phyloP scores from a whole-genome alignment of 2,888 invertebrate genomes.

The Aporophyla nigra region DNA sequence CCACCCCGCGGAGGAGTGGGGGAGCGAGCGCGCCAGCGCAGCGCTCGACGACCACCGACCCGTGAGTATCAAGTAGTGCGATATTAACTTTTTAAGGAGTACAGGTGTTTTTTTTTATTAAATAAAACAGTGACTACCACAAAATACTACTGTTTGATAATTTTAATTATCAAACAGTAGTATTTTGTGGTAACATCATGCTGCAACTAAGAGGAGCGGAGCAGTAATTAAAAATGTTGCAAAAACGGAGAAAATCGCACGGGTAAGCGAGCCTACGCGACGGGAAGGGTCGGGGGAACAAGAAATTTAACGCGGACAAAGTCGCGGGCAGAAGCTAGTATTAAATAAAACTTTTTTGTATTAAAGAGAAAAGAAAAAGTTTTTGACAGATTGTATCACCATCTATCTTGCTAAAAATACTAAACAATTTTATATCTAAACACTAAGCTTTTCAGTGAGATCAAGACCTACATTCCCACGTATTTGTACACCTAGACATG shows the following conservation, averaged over 20 bases:
- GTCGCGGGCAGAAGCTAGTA: too few relatives aligned
- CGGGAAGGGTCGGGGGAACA: too few relatives aligned
- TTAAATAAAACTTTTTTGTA: background rate
- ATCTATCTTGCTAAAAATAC: conserved; percentile 29
- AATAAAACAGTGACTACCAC: background rate
- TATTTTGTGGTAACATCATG: background rate
- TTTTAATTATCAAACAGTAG: background rate
- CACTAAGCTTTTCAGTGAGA: conserved; percentile 22
- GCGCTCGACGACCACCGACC: conserved; percentile 73
- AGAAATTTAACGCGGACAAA: too few relatives aligned
- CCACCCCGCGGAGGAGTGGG: conserved; percentile 79
- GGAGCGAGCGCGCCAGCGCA: conserved; percentile 71
- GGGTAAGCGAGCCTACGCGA: too few relatives aligned
- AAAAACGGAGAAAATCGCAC: too few relatives aligned
- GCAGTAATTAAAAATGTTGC: too few relatives aligned
- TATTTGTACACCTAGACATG: conserved; percentile 46
- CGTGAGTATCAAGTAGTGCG: conserved; percentile 70
- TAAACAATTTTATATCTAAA: conserved; percentile 32
- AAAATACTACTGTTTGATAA: too few relatives aligned
- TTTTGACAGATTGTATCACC: background rate
- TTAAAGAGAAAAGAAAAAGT: background rate
- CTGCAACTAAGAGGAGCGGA: too few relatives aligned
- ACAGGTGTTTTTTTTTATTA: background rate
- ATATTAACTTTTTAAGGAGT: background rate
- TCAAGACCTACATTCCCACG: conserved; percentile 28